Conservation (phyloP, 1,140 invertebrate species). For the Nephila pilipes region DNA sequence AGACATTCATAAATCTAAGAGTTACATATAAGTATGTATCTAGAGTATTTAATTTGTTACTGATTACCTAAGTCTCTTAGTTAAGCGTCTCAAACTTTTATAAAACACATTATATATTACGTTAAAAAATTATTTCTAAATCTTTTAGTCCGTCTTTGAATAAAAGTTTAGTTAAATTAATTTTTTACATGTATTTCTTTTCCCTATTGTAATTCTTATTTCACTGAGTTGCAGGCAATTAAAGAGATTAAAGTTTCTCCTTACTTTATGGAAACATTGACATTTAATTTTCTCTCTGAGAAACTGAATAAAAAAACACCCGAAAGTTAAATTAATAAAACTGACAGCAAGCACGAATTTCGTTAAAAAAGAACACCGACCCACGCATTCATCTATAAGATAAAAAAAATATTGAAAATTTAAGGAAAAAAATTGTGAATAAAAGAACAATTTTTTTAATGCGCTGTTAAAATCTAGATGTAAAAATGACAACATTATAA, state of each 20-base stretch:
- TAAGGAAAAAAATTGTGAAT: not conserved
- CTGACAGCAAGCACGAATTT: not conserved
- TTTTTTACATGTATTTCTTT: too few relatives aligned
- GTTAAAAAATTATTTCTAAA: too few relatives aligned
- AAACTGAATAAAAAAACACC: not conserved
- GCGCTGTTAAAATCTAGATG: not conserved
- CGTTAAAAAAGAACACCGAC: not conserved
- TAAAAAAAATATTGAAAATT: not conserved
- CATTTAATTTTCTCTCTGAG: conserved; percentile 1
- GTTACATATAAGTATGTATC: too few relatives aligned
- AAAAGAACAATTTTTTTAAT: not conserved
- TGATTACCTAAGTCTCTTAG: too few relatives aligned
- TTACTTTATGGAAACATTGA: not conserved
- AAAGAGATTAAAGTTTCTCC: not conserved
- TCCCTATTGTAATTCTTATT: not conserved
- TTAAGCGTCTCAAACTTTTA: too few relatives aligned
- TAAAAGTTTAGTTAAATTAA: too few relatives aligned
- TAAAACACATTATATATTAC: too few relatives aligned
- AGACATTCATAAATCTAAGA: too few relatives aligned
- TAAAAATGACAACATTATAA: not conserved
- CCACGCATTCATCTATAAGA: not conserved
- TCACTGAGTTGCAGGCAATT: not conserved
- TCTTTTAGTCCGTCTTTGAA: too few relatives aligned
- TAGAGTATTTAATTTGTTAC: too few relatives aligned
- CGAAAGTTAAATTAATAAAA: not conserved